Conservation (phyloP, 2,797 vertebrate genomes). For the Pteropus rufus region DNA sequence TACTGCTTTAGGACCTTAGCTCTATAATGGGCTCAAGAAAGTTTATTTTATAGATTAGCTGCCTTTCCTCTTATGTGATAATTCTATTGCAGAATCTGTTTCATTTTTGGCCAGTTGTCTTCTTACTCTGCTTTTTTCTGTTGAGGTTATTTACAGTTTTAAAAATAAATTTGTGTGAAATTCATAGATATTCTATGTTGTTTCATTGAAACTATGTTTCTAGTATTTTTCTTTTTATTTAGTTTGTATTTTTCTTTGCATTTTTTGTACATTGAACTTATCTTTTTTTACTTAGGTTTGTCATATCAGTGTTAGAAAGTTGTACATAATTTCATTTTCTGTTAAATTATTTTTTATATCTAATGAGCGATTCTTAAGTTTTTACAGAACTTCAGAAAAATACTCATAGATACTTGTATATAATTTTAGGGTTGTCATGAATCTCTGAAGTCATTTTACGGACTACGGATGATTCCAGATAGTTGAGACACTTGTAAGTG, state of each 20-base stretch:
- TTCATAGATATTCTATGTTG: background rate
- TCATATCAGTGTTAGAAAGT: background rate
- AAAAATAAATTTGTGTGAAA: background rate
- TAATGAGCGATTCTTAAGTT: background rate
- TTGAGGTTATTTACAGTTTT: background rate
- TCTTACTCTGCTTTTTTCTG: background rate
- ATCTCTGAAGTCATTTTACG: background rate
- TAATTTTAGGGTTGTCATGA: background rate
- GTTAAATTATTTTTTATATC: background rate
- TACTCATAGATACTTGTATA: background rate
- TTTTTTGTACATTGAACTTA: background rate
- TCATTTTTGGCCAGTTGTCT: background rate
- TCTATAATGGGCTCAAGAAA: background rate
- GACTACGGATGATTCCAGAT: background rate
- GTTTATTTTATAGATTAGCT: background rate
- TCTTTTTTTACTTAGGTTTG: background rate
- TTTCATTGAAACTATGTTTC: background rate
- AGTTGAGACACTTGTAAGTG: background rate
- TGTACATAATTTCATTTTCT: background rate
- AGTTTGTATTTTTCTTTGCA: background rate
- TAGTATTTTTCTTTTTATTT: background rate
- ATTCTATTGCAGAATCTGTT: background rate
- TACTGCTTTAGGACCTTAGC: background rate
- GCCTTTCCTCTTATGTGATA: background rate
- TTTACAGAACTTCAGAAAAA: background rate